phyloP scores from a whole-genome alignment of 1,140 invertebrate species.

The Apis laboriosa region DNA sequence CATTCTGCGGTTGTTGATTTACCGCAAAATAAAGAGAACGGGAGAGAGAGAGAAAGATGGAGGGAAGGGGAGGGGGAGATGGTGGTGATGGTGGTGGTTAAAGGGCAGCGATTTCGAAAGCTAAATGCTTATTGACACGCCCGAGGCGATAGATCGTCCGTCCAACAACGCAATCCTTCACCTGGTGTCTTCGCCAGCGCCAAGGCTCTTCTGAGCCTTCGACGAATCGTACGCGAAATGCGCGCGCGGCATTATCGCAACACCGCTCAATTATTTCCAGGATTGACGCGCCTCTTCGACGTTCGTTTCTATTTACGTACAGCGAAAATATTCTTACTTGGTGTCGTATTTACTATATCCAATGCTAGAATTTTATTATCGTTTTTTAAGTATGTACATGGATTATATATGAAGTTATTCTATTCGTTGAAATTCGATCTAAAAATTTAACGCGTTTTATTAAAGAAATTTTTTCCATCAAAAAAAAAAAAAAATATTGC shows the following conservation, averaged over 20 bases:
- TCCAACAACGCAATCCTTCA: not conserved
- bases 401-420: too few species aligned
- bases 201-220: not conserved
- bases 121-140: slow-evolving; percentile 14
- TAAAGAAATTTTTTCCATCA: too few species aligned
- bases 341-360: too few species aligned
- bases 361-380: too few species aligned
- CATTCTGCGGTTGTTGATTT: slow-evolving; percentile 14
- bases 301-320: not conserved
- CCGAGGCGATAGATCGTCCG: not conserved
- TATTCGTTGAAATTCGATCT: too few species aligned
- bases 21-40: not conserved
- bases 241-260: not conserved
- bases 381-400: too few species aligned
- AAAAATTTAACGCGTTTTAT: too few species aligned
- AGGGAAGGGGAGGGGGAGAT: not conserved
- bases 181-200: not conserved
- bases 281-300: not conserved
- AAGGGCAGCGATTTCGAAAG: slow-evolving; percentile 6
- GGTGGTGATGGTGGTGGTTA: not conserved
- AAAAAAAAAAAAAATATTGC: too few species aligned
- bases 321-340: too few species aligned
- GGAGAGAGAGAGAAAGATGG: not conserved
- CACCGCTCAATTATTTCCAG: not conserved
- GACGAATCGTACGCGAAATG: not conserved